Percentiles rank a stretch among this genome's conserved stretches.
Evolutionary conservation across 2,113 vertebrate species (phyloP).

Genomic region (Melospiza melodia): DNA sequence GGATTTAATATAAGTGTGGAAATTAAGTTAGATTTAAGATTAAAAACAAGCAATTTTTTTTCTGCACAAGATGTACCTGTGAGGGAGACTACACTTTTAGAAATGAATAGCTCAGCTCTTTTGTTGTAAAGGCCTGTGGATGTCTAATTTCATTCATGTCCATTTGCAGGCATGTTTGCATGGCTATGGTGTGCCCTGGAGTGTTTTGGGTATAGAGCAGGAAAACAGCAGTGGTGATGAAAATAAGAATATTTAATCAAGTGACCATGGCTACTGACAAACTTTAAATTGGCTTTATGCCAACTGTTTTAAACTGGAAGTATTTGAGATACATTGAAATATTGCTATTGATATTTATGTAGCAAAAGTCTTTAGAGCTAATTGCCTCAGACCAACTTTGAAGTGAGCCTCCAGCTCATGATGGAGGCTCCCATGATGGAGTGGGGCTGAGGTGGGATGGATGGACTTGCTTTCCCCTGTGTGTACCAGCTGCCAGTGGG

Average conservation of each 20-base stretch:
- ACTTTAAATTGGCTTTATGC: not conserved
- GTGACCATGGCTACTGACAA: not conserved
- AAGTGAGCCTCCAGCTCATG: not conserved
- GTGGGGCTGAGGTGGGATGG: not conserved
- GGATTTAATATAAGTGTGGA: not conserved
- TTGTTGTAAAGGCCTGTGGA: not conserved
- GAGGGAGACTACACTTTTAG: not conserved
- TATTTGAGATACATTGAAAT: not conserved
- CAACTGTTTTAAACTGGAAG: not conserved
- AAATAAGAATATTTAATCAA: not conserved
- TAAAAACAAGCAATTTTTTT: fast-evolving
- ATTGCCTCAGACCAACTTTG: not conserved
- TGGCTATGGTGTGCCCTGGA: too few relatives aligned
- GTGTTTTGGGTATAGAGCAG: not conserved
- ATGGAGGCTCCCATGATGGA: not conserved
- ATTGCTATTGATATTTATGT: not conserved
- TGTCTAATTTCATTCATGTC: not conserved
- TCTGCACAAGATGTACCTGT: not conserved
- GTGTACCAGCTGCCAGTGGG: fast-evolving
- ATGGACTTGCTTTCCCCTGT: fast-evolving
- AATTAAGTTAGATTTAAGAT: not conserved
- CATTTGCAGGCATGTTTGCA: not conserved
- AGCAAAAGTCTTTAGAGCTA: not conserved
- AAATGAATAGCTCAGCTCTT: not conserved
- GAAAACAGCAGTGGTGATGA: not conserved